Conservation (phyloP, 2,888 invertebrate species). For the Cantharis flavilabris region DNA sequence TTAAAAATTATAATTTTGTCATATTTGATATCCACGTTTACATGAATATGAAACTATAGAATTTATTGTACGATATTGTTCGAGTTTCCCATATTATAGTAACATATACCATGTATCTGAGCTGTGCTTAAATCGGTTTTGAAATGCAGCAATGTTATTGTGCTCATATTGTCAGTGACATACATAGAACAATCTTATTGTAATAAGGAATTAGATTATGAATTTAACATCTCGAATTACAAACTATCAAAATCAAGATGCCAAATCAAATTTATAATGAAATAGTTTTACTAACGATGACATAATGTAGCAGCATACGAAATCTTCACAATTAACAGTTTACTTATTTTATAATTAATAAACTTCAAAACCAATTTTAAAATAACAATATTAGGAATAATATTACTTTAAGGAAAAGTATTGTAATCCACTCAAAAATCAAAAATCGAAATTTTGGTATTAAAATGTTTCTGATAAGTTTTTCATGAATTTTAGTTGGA, state of each 20-base stretch:
- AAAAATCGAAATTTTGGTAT: too few relatives aligned
- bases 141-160: neutral
- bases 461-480: too few relatives aligned
- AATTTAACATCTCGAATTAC: neutral
- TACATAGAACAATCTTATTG: neutral
- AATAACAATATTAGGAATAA: too few relatives aligned
- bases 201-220: neutral
- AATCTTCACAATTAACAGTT: too few relatives aligned
- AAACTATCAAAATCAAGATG: neutral
- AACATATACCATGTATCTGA: neutral
- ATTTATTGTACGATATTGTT: neutral
- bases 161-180: neutral
- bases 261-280: neutral
- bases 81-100: neutral
- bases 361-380: too few relatives aligned
- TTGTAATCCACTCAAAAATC: too few relatives aligned
- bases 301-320: neutral
- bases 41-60: neutral
- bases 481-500: too few relatives aligned
- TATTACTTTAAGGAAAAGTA: too few relatives aligned
- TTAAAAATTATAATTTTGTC: too few relatives aligned
- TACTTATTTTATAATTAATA: too few relatives aligned
- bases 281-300: neutral
- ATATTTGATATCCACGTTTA: too few relatives aligned
- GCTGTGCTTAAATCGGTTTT: neutral